Base-by-base conservation (phyloP, 2,797 vertebrate genomes). In the Pogonophryne albipinna region DNA sequence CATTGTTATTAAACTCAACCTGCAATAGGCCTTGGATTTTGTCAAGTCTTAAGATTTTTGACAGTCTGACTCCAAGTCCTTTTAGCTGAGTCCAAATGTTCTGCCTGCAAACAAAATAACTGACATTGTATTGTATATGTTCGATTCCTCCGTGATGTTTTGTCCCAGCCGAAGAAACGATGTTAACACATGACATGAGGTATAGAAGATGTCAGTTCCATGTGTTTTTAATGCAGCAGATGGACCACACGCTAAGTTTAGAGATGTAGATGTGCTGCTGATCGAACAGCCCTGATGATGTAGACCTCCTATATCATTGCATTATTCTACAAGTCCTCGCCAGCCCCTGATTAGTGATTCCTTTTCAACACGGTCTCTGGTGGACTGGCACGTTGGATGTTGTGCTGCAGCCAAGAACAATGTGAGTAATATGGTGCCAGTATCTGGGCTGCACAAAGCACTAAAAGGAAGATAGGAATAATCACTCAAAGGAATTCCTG, bases 271-370 rank as follows among this genome's bases (percentile, higher is more conserved):
- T 60, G 56, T 49, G 65, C 50, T 13, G 4, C 46, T 41, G 50
- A 68, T 75, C n/a, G 69, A 74, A 62, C 51, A 61, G 20, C 64
- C 16, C 8, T 12, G 66, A 65, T 19, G 46, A 46, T 52, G n/a
- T 46, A 17, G 56, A 62, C 63, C 67, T 62, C 63, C 57, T 52
- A 20, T 57, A 19, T 50, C 11, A 10, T 51, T 50, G 14, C 31
- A 50, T 66, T 73, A 53, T 69, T 66, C 41, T 12, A 63, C 8
- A 68, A 9, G 38, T 84, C 61, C 53, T 56, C 31, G 60, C 67
- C 76, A 80, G 50, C 31, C n/a, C 31, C 65, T 78, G 61, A 87
- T 90, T 84, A 84, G 19, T 27, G n/a, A 88, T 89, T 89, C 85
- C 63, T 76, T 87, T 90, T 87, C 78, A 89, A 76, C 74, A 41